Conservation (phyloP, 2,113 vertebrate species). For the Gadus macrocephalus region DNA sequence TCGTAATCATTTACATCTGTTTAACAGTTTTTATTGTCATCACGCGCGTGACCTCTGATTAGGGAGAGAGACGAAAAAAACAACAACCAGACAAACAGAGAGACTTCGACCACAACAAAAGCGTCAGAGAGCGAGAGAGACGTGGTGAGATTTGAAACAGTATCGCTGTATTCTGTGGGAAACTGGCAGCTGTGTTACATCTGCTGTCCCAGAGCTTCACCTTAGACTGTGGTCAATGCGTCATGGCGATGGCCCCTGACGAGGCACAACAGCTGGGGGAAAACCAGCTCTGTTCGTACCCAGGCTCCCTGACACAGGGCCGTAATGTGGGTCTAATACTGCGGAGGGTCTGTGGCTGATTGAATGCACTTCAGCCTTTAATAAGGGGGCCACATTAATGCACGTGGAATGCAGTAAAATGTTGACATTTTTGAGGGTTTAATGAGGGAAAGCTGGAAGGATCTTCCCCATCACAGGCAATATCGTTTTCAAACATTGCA, state of each 20-base stretch:
- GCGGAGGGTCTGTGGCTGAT: no score
- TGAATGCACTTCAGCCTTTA: no score
- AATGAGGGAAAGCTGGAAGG: no score
- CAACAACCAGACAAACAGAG: slow-evolving; percentile 6
- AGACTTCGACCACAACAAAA: background rate
- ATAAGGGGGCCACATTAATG: no score
- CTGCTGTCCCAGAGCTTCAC: slow-evolving; percentile 6
- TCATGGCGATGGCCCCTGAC: slow-evolving; percentile 33
- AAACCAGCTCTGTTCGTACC: background rate
- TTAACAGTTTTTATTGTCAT: no score
- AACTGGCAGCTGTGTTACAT: slow-evolving; percentile 16
- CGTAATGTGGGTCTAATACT: no score
- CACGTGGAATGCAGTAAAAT: no score
- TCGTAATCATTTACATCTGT: no score
- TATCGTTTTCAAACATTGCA: no score
- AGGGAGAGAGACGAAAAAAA: slow-evolving; percentile 1
- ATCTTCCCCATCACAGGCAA: no score
- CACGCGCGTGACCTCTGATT: background rate
- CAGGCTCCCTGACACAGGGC: no score
- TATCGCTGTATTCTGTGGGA: slow-evolving; percentile 18
- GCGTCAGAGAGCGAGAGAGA: background rate
- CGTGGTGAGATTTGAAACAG: slow-evolving; percentile 23
- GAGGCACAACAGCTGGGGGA: slow-evolving; percentile 24
- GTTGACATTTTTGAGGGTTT: no score
- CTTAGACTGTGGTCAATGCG: background rate